Evolutionary conservation across 2,797 vertebrate species (phyloP).

Genomic region (Spondyliosoma cantharus): DNA sequence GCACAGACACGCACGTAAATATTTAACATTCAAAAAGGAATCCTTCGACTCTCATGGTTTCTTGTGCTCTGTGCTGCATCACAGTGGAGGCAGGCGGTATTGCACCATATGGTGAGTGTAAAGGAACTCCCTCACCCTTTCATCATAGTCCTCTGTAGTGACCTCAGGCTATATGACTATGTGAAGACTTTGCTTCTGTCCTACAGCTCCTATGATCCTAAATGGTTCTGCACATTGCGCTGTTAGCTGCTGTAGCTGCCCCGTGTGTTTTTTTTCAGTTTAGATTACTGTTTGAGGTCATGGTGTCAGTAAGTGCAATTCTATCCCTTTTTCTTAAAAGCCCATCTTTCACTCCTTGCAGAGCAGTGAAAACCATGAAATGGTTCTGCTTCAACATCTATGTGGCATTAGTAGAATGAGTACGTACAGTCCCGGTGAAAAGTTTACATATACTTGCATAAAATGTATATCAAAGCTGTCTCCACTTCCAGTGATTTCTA

Average conservation of each 20-base stretch:
- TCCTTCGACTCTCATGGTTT: conserved; percentile 70
- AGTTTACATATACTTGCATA: no score
- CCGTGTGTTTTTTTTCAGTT: conserved; percentile 6
- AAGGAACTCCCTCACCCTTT: conserved; percentile 29
- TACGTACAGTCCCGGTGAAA: background rate
- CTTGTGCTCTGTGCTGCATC: conserved; percentile 83
- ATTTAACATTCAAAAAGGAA: conserved; percentile 54
- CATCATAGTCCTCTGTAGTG: conserved; percentile 47
- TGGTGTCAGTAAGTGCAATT: background rate
- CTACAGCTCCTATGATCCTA: conserved; percentile 4
- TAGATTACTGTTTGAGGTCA: background rate
- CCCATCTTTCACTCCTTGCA: background rate
- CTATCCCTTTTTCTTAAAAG: background rate
- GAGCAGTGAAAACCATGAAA: conserved; percentile 5
- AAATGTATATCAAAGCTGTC: no score
- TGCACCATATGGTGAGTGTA: conserved; percentile 87
- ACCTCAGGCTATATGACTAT: conserved; percentile 28
- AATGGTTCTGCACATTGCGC: conserved; percentile 10
- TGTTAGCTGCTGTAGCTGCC: conserved; percentile 13
- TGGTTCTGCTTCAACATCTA: conserved; percentile 9
- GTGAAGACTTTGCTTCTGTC: conserved; percentile 31
- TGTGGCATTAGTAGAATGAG: conserved; percentile 6
- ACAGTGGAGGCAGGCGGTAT: conserved; percentile 85
- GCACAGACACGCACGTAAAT: conserved; percentile 26
- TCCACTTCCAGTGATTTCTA: no score